Conservation (phyloP, 2,888 invertebrate species). For the Drosophila anomalata region DNA sequence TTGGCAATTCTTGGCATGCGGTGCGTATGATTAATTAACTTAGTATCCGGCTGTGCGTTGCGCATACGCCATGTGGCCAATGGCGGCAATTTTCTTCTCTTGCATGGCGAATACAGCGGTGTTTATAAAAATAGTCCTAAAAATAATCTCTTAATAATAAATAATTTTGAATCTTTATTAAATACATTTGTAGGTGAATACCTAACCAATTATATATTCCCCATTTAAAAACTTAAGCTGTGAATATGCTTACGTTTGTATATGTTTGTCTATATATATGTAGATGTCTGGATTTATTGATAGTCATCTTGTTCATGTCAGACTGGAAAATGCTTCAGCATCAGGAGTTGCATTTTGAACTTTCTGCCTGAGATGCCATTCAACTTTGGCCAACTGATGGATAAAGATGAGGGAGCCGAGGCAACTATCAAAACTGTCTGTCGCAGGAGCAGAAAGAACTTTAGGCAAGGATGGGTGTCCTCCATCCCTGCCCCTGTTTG, state of each 20-base stretch:
- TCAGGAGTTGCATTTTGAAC: slow-evolving; percentile 48
- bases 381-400: slow-evolving; percentile 48
- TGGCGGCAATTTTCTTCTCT: slow-evolving; percentile 13
- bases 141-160: neutral
- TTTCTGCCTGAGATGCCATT: slow-evolving; percentile 40
- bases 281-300: slow-evolving; percentile 42
- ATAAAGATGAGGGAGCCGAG: neutral
- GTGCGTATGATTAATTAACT: slow-evolving; percentile 62
- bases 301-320: slow-evolving; percentile 43
- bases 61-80: slow-evolving; percentile 42
- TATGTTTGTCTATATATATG: slow-evolving; percentile 4
- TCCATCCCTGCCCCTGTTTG: neutral
- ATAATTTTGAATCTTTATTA: neutral
- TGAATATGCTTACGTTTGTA: neutral
- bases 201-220: neutral
- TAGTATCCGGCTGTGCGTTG: slow-evolving; percentile 25
- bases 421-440: slow-evolving; percentile 70
- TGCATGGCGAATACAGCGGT: slow-evolving; percentile 3
- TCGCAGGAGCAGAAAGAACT: slow-evolving; percentile 49
- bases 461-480: slow-evolving; percentile 36
- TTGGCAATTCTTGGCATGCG: slow-evolving; percentile 35
- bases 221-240: neutral
- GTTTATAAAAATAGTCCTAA: neutral
- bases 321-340: slow-evolving; percentile 39
- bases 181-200: neutral